These are phyloP conservation scores for Xylota segnis DNA, from an alignment of 2,888 invertebrate species.

Conservation along the genomic window DNA sequence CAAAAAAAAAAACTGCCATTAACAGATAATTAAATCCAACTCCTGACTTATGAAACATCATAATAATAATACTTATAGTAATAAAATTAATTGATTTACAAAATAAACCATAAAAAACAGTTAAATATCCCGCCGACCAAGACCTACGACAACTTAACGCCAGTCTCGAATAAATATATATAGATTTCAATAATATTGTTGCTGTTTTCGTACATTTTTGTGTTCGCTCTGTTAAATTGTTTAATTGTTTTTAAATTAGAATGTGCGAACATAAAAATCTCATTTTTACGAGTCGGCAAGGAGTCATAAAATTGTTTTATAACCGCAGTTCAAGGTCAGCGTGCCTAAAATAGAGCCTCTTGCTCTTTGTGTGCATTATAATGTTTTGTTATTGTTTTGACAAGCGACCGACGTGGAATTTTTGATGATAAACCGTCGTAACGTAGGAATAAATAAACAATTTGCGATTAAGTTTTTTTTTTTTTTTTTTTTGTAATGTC, in stretches of 20 bases:
- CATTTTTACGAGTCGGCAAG: slow-evolving; percentile 61
- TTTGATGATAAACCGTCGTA: slow-evolving; percentile 17
- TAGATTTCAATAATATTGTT: slow-evolving; percentile 24
- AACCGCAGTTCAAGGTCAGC: slow-evolving; percentile 70
- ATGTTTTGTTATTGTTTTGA: slow-evolving; percentile 37
- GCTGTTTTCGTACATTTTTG: background rate
- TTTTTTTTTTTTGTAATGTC: slow-evolving; percentile 5
- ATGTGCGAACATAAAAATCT: slow-evolving; percentile 72
- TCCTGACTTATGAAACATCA: slow-evolving; percentile 11
- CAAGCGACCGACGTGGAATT: background rate
- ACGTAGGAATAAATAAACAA: slow-evolving; percentile 17
- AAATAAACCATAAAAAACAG: slow-evolving; percentile 32
- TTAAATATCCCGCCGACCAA: slow-evolving; percentile 31
- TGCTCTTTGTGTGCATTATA: slow-evolving; percentile 6
- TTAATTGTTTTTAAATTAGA: slow-evolving; percentile 75
- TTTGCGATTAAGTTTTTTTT: background rate
- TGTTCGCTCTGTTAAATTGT: slow-evolving; percentile 45
- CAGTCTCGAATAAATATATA: slow-evolving; percentile 28
- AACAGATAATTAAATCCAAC: background rate
- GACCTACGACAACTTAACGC: slow-evolving; percentile 62
- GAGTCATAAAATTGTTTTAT: slow-evolving; percentile 75
- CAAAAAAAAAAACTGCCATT: background rate
- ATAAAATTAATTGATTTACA: slow-evolving; percentile 33
- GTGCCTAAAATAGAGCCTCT: slow-evolving; percentile 40
- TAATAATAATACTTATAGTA: slow-evolving; percentile 3